Conservation (phyloP, 2,888 invertebrate genomes). For the Drosophila nr. medialis region DNA sequence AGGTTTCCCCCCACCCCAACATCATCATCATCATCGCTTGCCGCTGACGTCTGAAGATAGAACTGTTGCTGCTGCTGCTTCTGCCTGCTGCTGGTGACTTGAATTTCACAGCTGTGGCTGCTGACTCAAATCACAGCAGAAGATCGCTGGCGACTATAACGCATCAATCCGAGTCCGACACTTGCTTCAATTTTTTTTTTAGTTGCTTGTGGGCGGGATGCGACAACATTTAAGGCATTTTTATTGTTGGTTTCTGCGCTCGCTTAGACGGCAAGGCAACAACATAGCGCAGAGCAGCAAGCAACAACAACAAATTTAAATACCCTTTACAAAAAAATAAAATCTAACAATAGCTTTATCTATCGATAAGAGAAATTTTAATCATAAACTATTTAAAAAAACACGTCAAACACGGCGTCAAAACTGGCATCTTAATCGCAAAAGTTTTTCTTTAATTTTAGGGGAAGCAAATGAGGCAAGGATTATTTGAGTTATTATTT, state of each 20-base stretch:
- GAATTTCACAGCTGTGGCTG: conserved; percentile 48
- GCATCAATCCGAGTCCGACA: conserved; percentile 61
- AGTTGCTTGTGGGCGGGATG: conserved; percentile 44
- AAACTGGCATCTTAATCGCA: not conserved
- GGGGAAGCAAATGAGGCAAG: not conserved
- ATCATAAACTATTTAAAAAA: not conserved
- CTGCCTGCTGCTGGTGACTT: conserved; percentile 37
- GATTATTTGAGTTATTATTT: too few species aligned
- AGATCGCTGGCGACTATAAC: conserved; percentile 51
- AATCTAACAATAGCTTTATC: not conserved
- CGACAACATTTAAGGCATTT: conserved; percentile 61
- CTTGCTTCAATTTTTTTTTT: conserved; percentile 50
- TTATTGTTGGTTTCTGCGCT: conserved; percentile 27
- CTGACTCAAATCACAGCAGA: conserved; percentile 61
- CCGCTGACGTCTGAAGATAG: conserved; percentile 38
- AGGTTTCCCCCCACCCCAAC: conserved; percentile 1
- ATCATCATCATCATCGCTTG: not conserved
- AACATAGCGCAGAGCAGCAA: not conserved
- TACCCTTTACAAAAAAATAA: conserved; percentile 13
- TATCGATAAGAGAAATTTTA: not conserved
- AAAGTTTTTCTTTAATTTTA: not conserved
- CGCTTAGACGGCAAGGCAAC: conserved; percentile 16
- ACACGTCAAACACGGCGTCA: too few species aligned
- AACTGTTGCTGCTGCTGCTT: conserved; percentile 18
- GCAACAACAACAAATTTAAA: not conserved